Evolutionary conservation across 2,797 vertebrate genomes (phyloP), one percentile per base, ranked within the genome.

Genomic region (Percopsis omiscomaycus): DNA sequence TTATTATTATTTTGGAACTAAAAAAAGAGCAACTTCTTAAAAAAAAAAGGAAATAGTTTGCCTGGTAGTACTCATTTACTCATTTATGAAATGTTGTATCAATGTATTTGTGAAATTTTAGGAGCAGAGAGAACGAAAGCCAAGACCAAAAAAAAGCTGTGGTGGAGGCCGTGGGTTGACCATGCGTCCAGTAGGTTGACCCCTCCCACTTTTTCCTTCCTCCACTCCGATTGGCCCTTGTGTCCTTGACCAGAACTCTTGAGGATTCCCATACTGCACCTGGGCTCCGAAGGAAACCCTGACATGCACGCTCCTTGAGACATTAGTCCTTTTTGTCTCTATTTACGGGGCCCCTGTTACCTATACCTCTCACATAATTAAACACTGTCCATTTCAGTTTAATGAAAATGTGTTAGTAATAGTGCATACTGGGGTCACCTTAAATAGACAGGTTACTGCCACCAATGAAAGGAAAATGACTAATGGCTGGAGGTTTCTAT

Each of bases 81-180:
- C 71, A 75, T 66, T 80, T 71, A 61, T 87, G 51, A 84, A 77
- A 80, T 89, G 85, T 89, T 86, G 90, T 91, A 95, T 94, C 98
- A 96, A 97, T 95, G 84, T 94, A 94, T 96, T 91, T 92, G 90
- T 94, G 91, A 94, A 79, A 96, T 98, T 99, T 96, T 98, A 98
- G 97, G 97, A 96, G 95, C 96, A 96, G 95, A 96, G 88, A 97
- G 94, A 98, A 92, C 95, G 92, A 98, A 97, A 96, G 90, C 94
- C 96, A 98, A 98, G 93, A 94, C 95, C 96, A 97, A 96, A 96
- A 99, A 98, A 98, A 99, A 96, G 96, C 96, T 96, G 95, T 99
- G 98, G 98, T 99, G 98, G 98, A 96, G 98, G 91, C 98, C 98
- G 94, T 99, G 98, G 98, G 98, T 99, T 94, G 98, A 99, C 95